Evolutionary conservation across 2,888 invertebrate genomes (phyloP).

Genomic region (Xylota segnis): DNA sequence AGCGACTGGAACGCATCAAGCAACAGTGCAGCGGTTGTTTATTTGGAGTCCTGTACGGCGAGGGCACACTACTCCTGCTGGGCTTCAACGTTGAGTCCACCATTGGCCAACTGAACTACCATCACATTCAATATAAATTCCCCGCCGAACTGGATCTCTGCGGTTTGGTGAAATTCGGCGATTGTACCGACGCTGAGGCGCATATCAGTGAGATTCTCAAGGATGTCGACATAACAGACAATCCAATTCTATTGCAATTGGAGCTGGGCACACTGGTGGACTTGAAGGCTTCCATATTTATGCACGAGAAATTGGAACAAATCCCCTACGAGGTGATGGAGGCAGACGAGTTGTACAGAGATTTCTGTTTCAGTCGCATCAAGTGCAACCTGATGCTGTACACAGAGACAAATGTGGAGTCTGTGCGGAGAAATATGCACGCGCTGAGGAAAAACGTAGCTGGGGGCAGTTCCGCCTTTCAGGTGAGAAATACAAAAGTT

Average conservation of each 20-base stretch:
- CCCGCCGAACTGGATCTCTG: conserved; percentile 92
- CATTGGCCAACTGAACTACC: conserved; percentile 85
- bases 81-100: conserved; percentile 88
- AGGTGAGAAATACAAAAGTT: conserved; percentile 87
- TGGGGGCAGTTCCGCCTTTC: conserved; percentile 90
- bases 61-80: conserved; percentile 89
- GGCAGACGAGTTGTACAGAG: conserved; percentile 87
- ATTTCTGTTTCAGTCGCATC: conserved; percentile 90
- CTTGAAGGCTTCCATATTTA: conserved; percentile 88
- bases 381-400: conserved; percentile 88
- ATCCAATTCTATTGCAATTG: conserved; percentile 89
- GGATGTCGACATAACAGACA: conserved; percentile 92
- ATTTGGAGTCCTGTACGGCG: conserved; percentile 91
- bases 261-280: conserved; percentile 86
- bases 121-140: conserved; percentile 87
- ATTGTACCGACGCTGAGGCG: conserved; percentile 86
- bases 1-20: conserved; percentile 89
- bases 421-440: conserved; percentile 88
- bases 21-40: conserved; percentile 89
- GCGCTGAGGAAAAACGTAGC: conserved; percentile 89
- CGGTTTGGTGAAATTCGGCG: conserved; percentile 89
- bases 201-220: conserved; percentile 87
- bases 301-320: conserved; percentile 90
- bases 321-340: conserved; percentile 88
- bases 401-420: conserved; percentile 86